phyloP scores from a whole-genome alignment of 2,797 vertebrate species.

The Lutjanus campechanus region DNA sequence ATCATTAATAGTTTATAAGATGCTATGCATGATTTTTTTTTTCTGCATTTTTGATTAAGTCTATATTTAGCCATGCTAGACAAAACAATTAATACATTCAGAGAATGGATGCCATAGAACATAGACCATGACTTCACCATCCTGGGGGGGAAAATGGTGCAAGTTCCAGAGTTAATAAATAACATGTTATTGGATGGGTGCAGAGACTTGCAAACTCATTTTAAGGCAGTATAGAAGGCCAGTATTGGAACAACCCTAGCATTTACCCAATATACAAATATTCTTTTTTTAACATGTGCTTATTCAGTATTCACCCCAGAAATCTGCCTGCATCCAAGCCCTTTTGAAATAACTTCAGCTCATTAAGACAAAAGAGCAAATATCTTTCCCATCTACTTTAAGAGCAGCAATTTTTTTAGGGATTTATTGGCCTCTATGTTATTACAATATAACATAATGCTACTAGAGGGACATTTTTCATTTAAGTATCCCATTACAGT shows the following conservation, averaged over 20 bases:
- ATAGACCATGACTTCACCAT: too few species aligned
- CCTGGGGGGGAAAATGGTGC: too few species aligned
- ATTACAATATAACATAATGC: background rate
- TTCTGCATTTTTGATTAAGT: too few species aligned
- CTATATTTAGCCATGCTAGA: too few species aligned
- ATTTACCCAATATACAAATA: background rate
- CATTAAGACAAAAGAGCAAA: background rate
- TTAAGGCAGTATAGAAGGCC: too few species aligned
- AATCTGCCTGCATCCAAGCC: background rate
- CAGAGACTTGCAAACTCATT: too few species aligned
- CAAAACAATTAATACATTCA: too few species aligned
- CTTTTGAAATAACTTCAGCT: background rate
- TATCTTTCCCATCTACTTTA: background rate
- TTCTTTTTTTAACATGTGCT: background rate
- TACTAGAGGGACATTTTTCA: background rate
- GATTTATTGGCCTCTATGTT: background rate
- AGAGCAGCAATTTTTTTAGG: background rate
- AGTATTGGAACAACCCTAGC: background rate
- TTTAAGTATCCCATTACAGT: background rate
- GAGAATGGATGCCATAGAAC: too few species aligned
- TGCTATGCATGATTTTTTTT: too few species aligned
- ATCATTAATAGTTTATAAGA: too few species aligned
- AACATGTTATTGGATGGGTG: too few species aligned
- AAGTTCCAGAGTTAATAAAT: too few species aligned
- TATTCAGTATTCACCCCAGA: background rate